Evolutionary conservation across 2,113 vertebrate species (phyloP), one percentile per base, ranked within the genome.

Genomic region (Diadophis punctatus): DNA sequence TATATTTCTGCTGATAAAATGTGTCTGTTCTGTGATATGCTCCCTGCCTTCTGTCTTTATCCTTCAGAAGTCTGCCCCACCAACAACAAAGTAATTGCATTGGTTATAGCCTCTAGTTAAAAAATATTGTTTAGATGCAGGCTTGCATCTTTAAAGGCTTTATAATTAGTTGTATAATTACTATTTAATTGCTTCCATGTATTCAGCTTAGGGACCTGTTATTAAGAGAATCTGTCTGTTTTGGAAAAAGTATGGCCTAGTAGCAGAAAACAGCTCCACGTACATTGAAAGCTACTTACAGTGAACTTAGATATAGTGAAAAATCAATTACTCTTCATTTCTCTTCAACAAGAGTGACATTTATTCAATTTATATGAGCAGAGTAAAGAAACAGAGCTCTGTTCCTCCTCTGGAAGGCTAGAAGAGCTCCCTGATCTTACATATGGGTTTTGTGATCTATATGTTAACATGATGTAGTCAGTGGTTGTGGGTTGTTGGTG

Each of bases 111-210:
- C 90, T 91, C 90, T 52, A 94, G 34, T 95, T 96, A 95, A 94
- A n/a, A 94, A 23, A 91, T 94, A 8, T 89, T 92, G 27, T 90
- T 96, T 95, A 94, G 90, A 92, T 91, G 94, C 92, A 96, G 90
- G 94, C 94, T 94, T 95, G 90, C 94, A 52, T 87, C 95, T 95
- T 97, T 94, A 96, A 87, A 95, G 88, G 48, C 25, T 95, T 95
- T 96, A 51, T 95, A 95, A 95, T 96, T 96, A 93, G 94, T 95
- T 96, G 95, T 48, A 55, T 95, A 94, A 96, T 95, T 95, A 93
- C 94, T 95, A 93, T 94, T 96, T 94, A 95, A 96, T 95, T 96
- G 86, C 11, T 96, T 97, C 95, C 95, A 94, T 92, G 74, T 96
- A 94, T 84, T 93, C 94, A 92, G 91, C 53, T 90, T 94, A 87